A percentile compares a stretch with the other conserved stretches of the same genome.
phyloP scores from a whole-genome alignment of 2,888 invertebrate genomes.

The Sepiola atlantica region DNA sequence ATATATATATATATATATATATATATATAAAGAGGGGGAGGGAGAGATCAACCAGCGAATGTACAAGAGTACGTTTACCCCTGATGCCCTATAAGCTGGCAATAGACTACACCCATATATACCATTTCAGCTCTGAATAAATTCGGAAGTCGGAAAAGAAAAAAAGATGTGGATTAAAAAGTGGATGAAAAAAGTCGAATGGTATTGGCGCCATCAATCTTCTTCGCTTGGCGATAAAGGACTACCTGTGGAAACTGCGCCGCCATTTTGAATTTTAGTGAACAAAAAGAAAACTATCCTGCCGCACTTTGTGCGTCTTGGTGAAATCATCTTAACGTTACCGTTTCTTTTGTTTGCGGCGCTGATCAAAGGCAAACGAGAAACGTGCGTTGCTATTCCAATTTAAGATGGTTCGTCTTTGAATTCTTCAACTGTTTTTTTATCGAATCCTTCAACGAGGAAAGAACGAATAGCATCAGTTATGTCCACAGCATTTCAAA shows the following conservation, averaged over 20 bases:
- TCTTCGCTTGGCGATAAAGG: background rate
- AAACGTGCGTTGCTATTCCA: background rate
- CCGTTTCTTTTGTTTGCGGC: background rate
- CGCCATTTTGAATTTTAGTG: background rate
- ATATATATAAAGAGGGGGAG: no score
- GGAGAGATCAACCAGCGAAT: no score
- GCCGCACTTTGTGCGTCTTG: background rate
- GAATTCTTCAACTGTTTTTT: background rate
- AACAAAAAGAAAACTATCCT: background rate
- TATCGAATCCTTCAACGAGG: background rate
- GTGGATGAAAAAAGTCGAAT: background rate
- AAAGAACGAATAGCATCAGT: background rate
- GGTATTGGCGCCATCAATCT: background rate
- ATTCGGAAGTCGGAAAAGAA: no score
- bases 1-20: no score
- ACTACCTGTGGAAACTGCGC: background rate
- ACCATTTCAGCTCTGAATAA: no score
- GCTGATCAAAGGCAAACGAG: background rate
- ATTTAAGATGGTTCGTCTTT: background rate
- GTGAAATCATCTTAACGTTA: background rate
- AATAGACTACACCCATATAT: no score
- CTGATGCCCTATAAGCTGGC: no score
- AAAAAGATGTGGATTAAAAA: background rate
- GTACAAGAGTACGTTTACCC: no score
- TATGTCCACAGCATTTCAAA: background rate